Conservation (phyloP, 2,113 vertebrate species). For the Chauna torquata region DNA sequence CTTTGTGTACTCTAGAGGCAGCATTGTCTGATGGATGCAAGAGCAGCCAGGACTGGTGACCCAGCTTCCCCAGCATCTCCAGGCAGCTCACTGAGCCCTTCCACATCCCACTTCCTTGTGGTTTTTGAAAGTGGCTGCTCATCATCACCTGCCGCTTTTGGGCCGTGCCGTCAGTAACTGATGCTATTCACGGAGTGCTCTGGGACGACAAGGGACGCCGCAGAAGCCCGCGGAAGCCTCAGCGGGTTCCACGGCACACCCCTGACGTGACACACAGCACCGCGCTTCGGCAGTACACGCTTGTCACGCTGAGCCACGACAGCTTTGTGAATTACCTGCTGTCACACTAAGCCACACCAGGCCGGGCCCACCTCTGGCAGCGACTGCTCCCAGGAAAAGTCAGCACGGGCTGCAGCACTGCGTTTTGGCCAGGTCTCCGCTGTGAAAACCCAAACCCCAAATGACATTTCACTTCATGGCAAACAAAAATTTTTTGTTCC, state of each 20-base stretch:
- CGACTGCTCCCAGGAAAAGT: rapidly evolving
- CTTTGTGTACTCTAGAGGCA: constrained; percentile 29
- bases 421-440: rapidly evolving
- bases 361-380: neutral
- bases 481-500: neutral
- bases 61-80: neutral
- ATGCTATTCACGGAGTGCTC: neutral
- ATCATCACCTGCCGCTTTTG: rapidly evolving
- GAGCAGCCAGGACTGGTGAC: rapidly evolving
- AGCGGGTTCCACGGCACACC: rapidly evolving
- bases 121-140: rapidly evolving
- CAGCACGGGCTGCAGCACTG: rapidly evolving
- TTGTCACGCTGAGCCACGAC: neutral
- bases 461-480: neutral
- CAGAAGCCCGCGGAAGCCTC: rapidly evolving
- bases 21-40: neutral
- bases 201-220: rapidly evolving
- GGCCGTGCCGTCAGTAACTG: rapidly evolving
- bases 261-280: neutral
- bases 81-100: rapidly evolving
- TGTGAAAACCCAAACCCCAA: rapidly evolving
- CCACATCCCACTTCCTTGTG: rapidly evolving
- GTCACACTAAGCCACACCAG: neutral
- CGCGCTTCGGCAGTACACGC: neutral
- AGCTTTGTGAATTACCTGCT: neutral